Percentiles rank a stretch among this genome's conserved stretches.
Evolutionary conservation across 2,113 vertebrate species (phyloP).

Genomic region (Lycocorax pyrrhopterus): DNA sequence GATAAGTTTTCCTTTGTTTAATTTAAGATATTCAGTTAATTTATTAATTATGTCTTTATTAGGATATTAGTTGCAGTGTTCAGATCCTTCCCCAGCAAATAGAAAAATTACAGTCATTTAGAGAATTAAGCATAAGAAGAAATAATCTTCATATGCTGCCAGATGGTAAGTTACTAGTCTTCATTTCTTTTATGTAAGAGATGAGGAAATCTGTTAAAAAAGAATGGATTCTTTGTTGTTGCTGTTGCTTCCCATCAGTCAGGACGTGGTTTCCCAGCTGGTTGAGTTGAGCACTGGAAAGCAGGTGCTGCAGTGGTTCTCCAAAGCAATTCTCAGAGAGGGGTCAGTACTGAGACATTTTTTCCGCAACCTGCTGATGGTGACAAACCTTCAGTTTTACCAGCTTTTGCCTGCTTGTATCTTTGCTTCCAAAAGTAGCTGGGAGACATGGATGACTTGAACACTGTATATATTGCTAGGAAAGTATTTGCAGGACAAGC

Average conservation of each 20-base stretch:
- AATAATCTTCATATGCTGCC: slow-evolving; percentile 88
- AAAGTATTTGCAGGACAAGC: neutral
- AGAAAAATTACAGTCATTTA: slow-evolving; percentile 85
- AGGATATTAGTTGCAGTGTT: slow-evolving; percentile 92
- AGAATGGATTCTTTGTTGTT: neutral
- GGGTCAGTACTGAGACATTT: slow-evolving; percentile 13
- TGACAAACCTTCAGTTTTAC: neutral
- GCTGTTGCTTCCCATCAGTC: neutral
- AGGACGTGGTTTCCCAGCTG: neutral
- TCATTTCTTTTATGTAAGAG: neutral
- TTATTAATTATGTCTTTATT: slow-evolving; percentile 17
- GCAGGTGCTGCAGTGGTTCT: neutral
- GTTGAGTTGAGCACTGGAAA: neutral
- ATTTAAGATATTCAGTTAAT: neutral
- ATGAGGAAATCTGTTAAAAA: neutral
- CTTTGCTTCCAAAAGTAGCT: neutral
- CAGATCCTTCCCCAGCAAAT: slow-evolving; percentile 87
- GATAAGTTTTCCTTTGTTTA: neutral
- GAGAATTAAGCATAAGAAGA: slow-evolving; percentile 90
- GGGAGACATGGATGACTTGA: neutral
- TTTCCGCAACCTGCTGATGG: neutral
- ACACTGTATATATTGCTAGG: neutral
- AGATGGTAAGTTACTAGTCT: slow-evolving; percentile 73
- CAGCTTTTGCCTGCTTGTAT: neutral
- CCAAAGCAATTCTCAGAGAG: slow-evolving; percentile 9